A percentile compares a stretch with the other conserved stretches of the same genome.
phyloP scores from a whole-genome alignment of 2,113 vertebrate species.

The Elephantulus edwardii region DNA sequence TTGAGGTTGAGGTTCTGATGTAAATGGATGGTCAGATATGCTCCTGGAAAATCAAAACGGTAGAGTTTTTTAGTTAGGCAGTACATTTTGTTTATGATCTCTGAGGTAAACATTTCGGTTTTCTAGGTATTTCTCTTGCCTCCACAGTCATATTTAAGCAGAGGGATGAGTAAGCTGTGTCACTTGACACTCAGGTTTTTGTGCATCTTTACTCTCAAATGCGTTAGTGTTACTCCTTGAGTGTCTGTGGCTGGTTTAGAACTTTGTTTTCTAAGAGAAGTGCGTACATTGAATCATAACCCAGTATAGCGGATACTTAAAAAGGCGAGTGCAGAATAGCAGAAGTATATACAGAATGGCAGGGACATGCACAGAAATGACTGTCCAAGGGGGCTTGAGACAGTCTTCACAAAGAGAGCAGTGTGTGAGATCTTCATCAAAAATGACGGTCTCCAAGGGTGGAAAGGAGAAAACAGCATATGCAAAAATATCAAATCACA shows the following conservation, averaged over 20 bases:
- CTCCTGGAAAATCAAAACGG: slow-evolving; percentile 22
- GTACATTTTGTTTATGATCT: neutral
- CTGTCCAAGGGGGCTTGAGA: neutral
- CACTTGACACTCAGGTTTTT: neutral
- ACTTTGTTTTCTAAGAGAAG: neutral
- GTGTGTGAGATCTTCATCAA: neutral
- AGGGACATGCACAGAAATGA: neutral
- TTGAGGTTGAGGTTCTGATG: neutral
- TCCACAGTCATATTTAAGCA: neutral
- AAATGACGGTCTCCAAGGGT: neutral
- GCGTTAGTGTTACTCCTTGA: neutral
- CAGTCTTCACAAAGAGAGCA: neutral
- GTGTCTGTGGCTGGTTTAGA: neutral
- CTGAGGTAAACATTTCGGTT: neutral
- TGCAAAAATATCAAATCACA: neutral
- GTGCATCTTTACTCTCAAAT: neutral
- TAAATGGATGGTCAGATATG: neutral
- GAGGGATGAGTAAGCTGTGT: neutral
- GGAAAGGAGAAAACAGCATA: neutral
- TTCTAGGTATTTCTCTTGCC: neutral
- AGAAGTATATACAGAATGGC: neutral
- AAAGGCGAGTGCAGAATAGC: neutral
- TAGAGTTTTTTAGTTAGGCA: slow-evolving; percentile 5
- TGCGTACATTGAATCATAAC: neutral
- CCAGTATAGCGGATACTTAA: neutral